Percentiles rank a stretch among this genome's conserved stretches.
phyloP scores from a whole-genome alignment of 2,797 vertebrate genomes.

The Brachyrhaphis roseni region DNA sequence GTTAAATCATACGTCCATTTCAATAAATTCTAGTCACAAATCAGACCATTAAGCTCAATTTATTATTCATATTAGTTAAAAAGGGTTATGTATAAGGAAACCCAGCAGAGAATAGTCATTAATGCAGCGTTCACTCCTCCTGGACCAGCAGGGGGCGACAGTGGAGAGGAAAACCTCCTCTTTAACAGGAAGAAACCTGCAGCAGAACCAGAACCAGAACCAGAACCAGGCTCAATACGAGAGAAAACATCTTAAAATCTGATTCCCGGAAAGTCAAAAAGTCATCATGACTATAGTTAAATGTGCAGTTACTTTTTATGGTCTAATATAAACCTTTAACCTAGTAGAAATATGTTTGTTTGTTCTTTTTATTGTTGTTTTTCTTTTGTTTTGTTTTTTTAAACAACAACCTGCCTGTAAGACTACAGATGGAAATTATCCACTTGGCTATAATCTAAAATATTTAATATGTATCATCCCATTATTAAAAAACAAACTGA shows the following conservation, averaged over 20 bases:
- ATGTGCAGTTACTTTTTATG: no score
- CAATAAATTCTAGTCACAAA: not conserved
- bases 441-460: not conserved
- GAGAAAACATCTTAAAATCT: not conserved
- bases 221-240: not conserved
- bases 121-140: not conserved
- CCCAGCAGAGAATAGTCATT: not conserved
- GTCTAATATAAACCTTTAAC: not conserved
- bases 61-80: not conserved
- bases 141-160: not conserved
- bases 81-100: not conserved
- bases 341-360: not conserved
- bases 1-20: not conserved
- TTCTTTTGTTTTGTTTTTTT: not conserved
- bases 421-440: not conserved
- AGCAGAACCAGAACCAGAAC: not conserved
- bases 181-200: not conserved
- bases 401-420: not conserved
- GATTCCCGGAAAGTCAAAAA: not conserved
- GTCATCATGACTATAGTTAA: not conserved
- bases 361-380: not conserved
- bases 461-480: not conserved
- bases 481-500: not conserved
- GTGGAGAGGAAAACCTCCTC: not conserved
- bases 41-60: not conserved